phyloP scores from a whole-genome alignment of 1,140 invertebrate species.

The Nebria ingens region DNA sequence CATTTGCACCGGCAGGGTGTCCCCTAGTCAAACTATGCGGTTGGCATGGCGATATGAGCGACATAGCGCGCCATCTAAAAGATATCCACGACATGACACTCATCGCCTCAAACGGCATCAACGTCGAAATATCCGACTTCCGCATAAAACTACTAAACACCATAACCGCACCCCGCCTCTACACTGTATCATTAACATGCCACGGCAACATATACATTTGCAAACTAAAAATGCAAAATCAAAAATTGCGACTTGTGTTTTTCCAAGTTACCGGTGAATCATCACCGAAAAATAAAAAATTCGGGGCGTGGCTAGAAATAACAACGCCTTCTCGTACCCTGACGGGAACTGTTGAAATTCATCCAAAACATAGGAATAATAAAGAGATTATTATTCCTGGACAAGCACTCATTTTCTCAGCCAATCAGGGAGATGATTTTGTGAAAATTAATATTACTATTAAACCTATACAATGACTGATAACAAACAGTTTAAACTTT shows the following conservation, averaged over 20 bases:
- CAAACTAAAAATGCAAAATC: background rate
- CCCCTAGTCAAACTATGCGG: conserved; percentile 2
- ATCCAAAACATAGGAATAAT: background rate
- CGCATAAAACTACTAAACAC: background rate
- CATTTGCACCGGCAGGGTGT: background rate
- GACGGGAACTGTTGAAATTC: background rate
- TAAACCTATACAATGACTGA: no score
- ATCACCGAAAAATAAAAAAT: background rate
- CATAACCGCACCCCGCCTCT: background rate
- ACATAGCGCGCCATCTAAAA: background rate
- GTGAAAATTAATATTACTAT: background rate
- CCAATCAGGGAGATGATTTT: background rate
- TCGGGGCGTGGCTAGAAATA: background rate
- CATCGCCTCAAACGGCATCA: background rate
- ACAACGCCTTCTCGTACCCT: background rate
- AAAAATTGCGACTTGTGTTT: background rate
- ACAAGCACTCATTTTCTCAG: background rate
- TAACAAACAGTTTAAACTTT: no score
- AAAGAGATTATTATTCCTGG: background rate
- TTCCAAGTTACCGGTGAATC: background rate
- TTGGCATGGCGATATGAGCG: background rate
- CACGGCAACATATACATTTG: background rate
- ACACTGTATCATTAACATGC: background rate
- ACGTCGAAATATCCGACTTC: background rate
- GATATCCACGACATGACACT: conserved; percentile 1